Base-by-base conservation (phyloP, 2,888 invertebrate species). In the Macropis europaea region DNA sequence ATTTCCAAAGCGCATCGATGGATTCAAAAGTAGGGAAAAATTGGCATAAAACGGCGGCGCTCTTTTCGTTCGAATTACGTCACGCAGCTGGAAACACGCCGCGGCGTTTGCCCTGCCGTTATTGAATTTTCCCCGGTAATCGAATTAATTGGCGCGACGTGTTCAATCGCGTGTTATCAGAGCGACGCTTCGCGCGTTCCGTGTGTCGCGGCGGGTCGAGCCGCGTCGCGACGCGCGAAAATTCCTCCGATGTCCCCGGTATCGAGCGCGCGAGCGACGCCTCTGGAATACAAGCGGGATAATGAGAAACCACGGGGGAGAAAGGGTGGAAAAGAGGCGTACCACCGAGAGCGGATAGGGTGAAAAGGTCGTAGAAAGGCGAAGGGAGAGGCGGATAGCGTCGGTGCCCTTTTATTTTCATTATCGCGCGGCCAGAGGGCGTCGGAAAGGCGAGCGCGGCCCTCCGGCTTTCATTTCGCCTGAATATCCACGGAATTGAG, bases 351-450 rank as follows among this genome's bases (percentile, higher is more conserved):
- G 11, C 19, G n/a, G 45, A 53, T 34, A 47, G 61, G 52, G 48
- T 52, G 60, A 36, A 56, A 60, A 47, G 40, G 52, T 57, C 40
- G 45, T 9, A 36, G 36, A 3, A 2, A 32, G 30, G 11, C 34
- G 28, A 17, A 47, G 17, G 57, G 15, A 28, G 47, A 28, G 56
- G 24, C 11, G 3, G 30, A 28, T 9, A 11, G 19, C 30, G 69
- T 50, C 62, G 42, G 52, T 45, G 59, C 67, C 67, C 76, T 79
- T 76, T 69, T 54, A 66, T 69, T 79, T 76, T 76, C 68, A 72
- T 77, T 76, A 76, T 53, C 54, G 52, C 22, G 42, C 9, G 2
- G 45, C 34, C 24, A 11, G 56, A 70, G 64, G 59, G 52, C 62
- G 59, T 34, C 36, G 11, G 36, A 48, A 64, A 42, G 22, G 15